phyloP scores from a whole-genome alignment of 2,113 vertebrate genomes.

The Scomber colias region DNA sequence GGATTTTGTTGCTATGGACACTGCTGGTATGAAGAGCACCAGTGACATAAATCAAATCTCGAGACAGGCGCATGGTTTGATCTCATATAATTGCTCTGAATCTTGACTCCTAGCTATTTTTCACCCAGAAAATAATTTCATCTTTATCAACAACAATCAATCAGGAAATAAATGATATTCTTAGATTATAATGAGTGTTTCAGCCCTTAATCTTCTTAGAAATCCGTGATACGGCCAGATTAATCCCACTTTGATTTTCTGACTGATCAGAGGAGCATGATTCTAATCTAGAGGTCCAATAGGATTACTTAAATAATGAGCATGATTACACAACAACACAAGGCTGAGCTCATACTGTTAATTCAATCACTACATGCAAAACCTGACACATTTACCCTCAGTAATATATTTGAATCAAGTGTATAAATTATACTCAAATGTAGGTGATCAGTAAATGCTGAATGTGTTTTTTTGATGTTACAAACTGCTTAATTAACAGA shows the following conservation, averaged over 20 bases:
- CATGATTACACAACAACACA: slow-evolving; percentile 67
- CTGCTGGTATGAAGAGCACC: slow-evolving; percentile 49
- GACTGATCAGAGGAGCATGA: slow-evolving; percentile 65
- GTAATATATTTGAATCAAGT: slow-evolving; percentile 11
- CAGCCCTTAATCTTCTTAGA: slow-evolving; percentile 70
- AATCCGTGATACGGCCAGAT: slow-evolving; percentile 50
- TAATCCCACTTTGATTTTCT: slow-evolving; percentile 76
- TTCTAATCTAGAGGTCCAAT: slow-evolving; percentile 72
- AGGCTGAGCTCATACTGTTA: slow-evolving; percentile 45
- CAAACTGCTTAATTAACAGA: slow-evolving; percentile 11
- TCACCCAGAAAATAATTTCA: slow-evolving; percentile 39
- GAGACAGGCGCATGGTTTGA: slow-evolving; percentile 48
- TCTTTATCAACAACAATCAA: slow-evolving; percentile 69
- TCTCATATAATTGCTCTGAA: slow-evolving; percentile 42
- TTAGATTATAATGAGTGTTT: slow-evolving; percentile 66
- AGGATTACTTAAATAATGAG: slow-evolving; percentile 77
- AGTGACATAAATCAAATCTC: slow-evolving; percentile 68
- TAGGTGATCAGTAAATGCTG: neutral
- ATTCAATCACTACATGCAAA: slow-evolving; percentile 66
- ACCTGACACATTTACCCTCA: slow-evolving; percentile 42
- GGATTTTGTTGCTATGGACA: slow-evolving; percentile 81
- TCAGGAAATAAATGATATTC: slow-evolving; percentile 69
- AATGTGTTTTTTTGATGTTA: slow-evolving; percentile 2
- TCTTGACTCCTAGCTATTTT: slow-evolving; percentile 33
- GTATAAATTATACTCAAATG: slow-evolving; percentile 3